A percentile compares a stretch with the other conserved stretches of the same genome.
phyloP scores from a whole-genome alignment of 2,113 vertebrate genomes.

The Phylloscopus trochiloides region DNA sequence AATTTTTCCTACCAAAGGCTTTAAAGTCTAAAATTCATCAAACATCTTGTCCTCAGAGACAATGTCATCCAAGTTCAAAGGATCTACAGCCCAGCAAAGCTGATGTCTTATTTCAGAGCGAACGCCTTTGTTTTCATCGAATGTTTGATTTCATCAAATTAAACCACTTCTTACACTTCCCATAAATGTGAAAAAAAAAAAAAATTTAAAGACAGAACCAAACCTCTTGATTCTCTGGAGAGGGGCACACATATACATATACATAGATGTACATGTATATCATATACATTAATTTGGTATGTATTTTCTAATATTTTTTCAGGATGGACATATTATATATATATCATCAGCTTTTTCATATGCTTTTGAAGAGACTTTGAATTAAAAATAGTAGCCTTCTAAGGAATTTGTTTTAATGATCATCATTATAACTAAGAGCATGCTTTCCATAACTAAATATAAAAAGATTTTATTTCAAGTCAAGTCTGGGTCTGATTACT shows the following conservation, averaged over 20 bases:
- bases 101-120: conserved; percentile 74
- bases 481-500: conserved; percentile 31
- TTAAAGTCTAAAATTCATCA: conserved; percentile 80
- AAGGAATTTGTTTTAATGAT: conserved; percentile 39
- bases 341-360: not conserved
- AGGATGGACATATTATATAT: not conserved
- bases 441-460: conserved; percentile 3
- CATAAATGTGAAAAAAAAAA: conserved; percentile 51
- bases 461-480: not conserved
- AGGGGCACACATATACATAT: not conserved
- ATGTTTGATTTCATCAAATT: conserved; percentile 75
- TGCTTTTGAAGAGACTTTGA: conserved; percentile 16
- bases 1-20: conserved; percentile 74
- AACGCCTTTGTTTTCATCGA: conserved; percentile 62
- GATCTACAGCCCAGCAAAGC: conserved; percentile 69
- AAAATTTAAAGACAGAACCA: conserved; percentile 48
- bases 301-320: not conserved
- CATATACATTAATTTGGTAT: not conserved
- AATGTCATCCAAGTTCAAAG: conserved; percentile 80
- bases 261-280: not conserved
- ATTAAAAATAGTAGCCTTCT: conserved; percentile 28
- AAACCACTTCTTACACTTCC: conserved; percentile 65
- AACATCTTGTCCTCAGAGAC: conserved; percentile 78
- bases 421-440: conserved; percentile 5
- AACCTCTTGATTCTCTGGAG: conserved; percentile 11